Percentiles rank a stretch among this genome's conserved stretches.
Conservation (phyloP, 2,888 invertebrate genomes). For the Cordilura impudica region DNA sequence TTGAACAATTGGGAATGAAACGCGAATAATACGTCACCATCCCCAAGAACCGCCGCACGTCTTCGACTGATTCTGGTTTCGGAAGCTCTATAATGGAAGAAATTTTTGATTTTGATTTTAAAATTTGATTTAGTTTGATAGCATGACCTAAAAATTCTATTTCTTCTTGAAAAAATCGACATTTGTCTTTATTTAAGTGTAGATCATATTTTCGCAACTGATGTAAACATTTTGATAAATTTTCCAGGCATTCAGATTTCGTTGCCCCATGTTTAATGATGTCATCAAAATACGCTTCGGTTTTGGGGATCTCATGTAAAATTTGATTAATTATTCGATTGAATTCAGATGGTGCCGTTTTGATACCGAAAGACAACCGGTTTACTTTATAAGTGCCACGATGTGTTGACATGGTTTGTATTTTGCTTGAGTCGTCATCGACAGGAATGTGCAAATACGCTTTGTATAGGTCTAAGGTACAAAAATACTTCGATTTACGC, state of each 20-base stretch:
- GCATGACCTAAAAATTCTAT: no score
- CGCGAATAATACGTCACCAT: conserved; percentile 55
- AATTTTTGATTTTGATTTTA: conserved; percentile 43
- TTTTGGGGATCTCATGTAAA: no score
- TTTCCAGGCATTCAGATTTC: conserved; percentile 33
- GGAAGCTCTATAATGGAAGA: conserved; percentile 38
- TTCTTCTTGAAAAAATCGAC: conserved; percentile 43
- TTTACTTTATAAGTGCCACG: conserved; percentile 34
- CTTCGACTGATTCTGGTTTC: conserved; percentile 45
- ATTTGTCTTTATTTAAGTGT: no score
- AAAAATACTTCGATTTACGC: conserved; percentile 51
- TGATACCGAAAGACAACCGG: conserved; percentile 37
- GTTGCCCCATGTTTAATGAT: conserved; percentile 44
- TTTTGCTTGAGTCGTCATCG: conserved; percentile 35
- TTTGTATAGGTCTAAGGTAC: conserved; percentile 39
- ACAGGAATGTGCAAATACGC: conserved; percentile 48
- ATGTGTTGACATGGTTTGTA: conserved; percentile 8
- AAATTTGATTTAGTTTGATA: no score
- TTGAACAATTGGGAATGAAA: conserved; percentile 53
- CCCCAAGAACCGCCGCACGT: conserved; percentile 52
- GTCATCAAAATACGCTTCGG: conserved; percentile 60
- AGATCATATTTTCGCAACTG: conserved; percentile 44
- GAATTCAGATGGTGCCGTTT: no score
- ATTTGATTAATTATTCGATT: no score
- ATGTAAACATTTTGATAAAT: conserved; percentile 33